Base-by-base conservation (phyloP, 2,797 vertebrate species). In the Margarornis squamiger region DNA sequence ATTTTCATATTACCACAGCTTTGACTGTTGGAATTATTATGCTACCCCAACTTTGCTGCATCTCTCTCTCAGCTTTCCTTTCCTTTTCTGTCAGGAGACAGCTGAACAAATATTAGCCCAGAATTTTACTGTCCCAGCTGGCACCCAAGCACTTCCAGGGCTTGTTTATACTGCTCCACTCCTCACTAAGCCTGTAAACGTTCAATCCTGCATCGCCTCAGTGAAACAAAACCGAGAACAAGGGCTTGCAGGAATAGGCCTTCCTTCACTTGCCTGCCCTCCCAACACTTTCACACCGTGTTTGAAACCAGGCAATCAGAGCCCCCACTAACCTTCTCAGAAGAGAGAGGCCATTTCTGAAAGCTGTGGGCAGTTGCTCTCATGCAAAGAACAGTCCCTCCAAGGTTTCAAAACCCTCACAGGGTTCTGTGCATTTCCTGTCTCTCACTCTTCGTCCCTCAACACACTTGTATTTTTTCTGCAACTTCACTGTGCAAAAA, bases 51-150 rank as follows among this genome's bases (percentile, higher is more conserved):
- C 86, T 85, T 91, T 58, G 54, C 66, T 51, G 36, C 17, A 76
- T 77, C 83, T 96, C 94, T 87, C 95, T 82, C 81, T 92, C 65
- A 77, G 78, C 73, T 89, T 94, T 65, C n/a, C 76, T 88, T 89
- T 83, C 89, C 63, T 90, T 39, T 86, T 68, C 49, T 93, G 46
- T 73, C 59, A 84, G 0, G 82, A 95, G 90, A 97, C 95, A 97
- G 96, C 96, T 97, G 97, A 97, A 95, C 93, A 97, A 97, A 97
- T 91, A 97, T 90, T 88, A 62, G 91, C 91, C 79, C 93, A 97
- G 89, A 98, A 97, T 43, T 92, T 95, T 82, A 94, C 90, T 89
- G 96, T 97, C 95, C 82, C 93, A 95, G 86, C 78, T 94, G 79
- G 95, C 95, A 97, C 88, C 88, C 54, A 24, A 87, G 61, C 85